phyloP scores from a whole-genome alignment of 2,113 vertebrate genomes.

The Halichoeres trimaculatus region DNA sequence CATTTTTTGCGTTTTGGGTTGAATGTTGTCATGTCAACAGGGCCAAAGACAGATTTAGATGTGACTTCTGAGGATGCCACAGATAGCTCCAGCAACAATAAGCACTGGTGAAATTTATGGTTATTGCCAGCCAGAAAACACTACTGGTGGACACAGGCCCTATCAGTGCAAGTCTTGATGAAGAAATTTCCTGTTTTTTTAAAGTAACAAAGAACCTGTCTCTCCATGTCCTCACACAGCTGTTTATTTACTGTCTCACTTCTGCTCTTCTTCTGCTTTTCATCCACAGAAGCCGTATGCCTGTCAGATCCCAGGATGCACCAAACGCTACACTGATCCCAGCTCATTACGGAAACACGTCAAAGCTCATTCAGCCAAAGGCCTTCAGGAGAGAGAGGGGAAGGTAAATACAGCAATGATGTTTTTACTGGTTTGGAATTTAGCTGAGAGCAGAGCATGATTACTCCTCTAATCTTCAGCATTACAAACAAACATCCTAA shows the following conservation, averaged over 20 bases:
- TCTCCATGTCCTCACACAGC: not conserved
- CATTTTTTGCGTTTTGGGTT: too few species aligned
- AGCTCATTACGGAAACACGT: constrained; percentile 81
- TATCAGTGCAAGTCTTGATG: too few species aligned
- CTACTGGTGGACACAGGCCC: too few species aligned
- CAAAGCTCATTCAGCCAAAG: constrained; percentile 78
- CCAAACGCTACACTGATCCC: constrained; percentile 82
- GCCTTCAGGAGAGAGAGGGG: constrained; percentile 66
- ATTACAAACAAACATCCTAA: constrained; percentile 1
- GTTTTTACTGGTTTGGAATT: not conserved
- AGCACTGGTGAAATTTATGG: too few species aligned
- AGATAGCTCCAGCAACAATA: too few species aligned
- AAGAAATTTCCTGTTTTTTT: not conserved
- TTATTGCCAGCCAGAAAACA: too few species aligned
- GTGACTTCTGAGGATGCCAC: too few species aligned
- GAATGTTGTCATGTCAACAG: too few species aligned
- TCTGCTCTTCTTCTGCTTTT: not conserved
- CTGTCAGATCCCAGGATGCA: constrained; percentile 81
- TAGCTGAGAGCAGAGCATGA: not conserved
- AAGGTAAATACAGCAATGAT: constrained; percentile 56
- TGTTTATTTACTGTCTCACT: not conserved
- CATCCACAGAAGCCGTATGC: constrained; percentile 78
- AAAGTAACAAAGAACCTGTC: too few species aligned
- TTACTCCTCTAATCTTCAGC: not conserved
- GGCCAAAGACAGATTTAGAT: too few species aligned